Conservation (phyloP, 2,888 invertebrate species). For the Drosophila nigricruria region DNA sequence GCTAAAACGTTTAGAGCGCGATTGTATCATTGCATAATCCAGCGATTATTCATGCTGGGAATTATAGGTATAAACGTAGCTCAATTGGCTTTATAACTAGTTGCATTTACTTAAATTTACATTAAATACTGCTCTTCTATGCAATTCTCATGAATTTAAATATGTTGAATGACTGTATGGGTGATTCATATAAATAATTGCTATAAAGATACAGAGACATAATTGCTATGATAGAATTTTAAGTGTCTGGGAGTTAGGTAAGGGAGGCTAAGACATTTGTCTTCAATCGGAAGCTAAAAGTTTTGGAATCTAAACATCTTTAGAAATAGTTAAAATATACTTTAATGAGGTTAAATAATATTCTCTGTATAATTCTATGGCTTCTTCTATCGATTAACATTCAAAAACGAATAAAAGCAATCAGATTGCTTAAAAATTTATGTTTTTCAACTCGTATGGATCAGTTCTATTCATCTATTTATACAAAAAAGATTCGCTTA, state of each 20-base stretch:
- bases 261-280: neutral
- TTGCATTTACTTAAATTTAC: neutral
- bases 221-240: neutral
- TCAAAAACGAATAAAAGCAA: too few relatives aligned
- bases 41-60: conserved; percentile 6
- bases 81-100: conserved; percentile 1
- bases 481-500: neutral
- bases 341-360: too few relatives aligned
- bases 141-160: neutral
- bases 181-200: neutral
- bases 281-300: neutral
- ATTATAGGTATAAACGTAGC: neutral
- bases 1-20: neutral
- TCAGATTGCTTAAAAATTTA: too few relatives aligned
- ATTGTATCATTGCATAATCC: conserved; percentile 14
- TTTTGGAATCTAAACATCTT: neutral
- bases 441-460: neutral
- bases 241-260: neutral
- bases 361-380: too few relatives aligned
- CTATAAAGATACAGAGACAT: too few relatives aligned
- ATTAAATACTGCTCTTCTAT: neutral
- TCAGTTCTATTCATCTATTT: neutral
- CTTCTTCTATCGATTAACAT: too few relatives aligned
- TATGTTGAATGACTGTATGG: neutral
- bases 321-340: too few relatives aligned